These are phyloP conservation scores for Phymorhynchus buccinoides DNA, from an alignment of 1,140 invertebrate species.

Conservation along the genomic window DNA sequence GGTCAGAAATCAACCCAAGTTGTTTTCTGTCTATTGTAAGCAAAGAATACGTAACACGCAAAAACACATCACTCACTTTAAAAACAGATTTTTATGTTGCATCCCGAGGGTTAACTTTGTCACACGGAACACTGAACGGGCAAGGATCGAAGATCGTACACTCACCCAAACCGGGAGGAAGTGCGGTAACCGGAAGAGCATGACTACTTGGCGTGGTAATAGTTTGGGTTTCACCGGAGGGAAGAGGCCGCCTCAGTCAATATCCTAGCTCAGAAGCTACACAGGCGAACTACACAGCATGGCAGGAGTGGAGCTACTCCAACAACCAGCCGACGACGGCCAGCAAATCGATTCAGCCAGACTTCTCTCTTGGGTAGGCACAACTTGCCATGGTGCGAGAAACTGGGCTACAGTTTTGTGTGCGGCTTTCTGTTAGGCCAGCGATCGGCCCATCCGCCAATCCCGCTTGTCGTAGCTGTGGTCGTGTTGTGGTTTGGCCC, in stretches of 20 bases:
- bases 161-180: constrained; percentile 9
- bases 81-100: background rate
- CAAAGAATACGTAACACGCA: background rate
- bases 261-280: constrained; percentile 22
- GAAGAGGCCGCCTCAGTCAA: constrained; percentile 28
- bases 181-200: background rate
- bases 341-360: constrained; percentile 29
- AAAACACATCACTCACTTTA: background rate
- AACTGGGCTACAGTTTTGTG: constrained; percentile 12
- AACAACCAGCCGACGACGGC: background rate
- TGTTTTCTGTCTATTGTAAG: background rate
- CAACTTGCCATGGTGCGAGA: background rate
- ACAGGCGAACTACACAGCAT: background rate
- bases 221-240: constrained; percentile 27
- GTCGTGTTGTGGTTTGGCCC: no score
- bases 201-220: background rate
- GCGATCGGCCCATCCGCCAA: background rate
- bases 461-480: background rate
- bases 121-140: background rate
- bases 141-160: background rate
- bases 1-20: background rate
- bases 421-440: constrained; percentile 22
- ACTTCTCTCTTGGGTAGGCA: constrained; percentile 35
- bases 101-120: background rate
- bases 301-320: background rate